phyloP scores from a whole-genome alignment of 1,140 invertebrate genomes.

The Dendroctonus valens region DNA sequence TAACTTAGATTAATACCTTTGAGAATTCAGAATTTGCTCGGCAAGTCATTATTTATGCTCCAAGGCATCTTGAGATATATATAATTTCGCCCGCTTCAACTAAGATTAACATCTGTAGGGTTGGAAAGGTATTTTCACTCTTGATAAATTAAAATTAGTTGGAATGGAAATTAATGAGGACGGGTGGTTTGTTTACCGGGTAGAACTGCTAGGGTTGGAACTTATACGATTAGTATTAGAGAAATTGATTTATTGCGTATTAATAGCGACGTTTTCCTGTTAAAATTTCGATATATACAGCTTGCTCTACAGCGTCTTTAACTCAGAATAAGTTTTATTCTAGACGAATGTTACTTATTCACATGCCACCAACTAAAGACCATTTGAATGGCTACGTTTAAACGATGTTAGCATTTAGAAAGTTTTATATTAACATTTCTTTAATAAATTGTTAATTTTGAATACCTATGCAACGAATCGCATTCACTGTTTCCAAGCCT shows the following conservation, averaged over 20 bases:
- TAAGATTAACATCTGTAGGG: constrained; percentile 33
- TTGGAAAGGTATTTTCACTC: constrained; percentile 19
- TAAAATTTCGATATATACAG: too few species aligned
- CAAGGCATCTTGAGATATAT: constrained; percentile 36
- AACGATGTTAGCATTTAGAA: too few species aligned
- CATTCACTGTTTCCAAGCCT: too few species aligned
- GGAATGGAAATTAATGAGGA: constrained; percentile 28
- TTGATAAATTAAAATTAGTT: constrained; percentile 31
- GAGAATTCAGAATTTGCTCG: constrained; percentile 34
- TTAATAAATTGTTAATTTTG: too few species aligned
- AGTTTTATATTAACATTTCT: too few species aligned
- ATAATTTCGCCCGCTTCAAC: constrained; percentile 34
- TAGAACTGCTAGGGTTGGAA: not conserved
- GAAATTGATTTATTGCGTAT: not conserved
- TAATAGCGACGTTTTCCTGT: too few species aligned
- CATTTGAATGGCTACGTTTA: too few species aligned
- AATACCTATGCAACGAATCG: too few species aligned
- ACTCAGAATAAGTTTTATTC: too few species aligned
- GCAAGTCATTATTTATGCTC: constrained; percentile 40
- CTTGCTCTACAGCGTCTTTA: too few species aligned
- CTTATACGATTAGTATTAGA: constrained; percentile 8
- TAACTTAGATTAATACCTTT: constrained; percentile 42
- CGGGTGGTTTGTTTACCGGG: constrained; percentile 1
- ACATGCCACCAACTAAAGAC: too few species aligned
- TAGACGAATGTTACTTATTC: too few species aligned